These are phyloP conservation scores for Erpornis zantholeuca DNA, from an alignment of 2,113 vertebrate genomes.

Conservation along the genomic window DNA sequence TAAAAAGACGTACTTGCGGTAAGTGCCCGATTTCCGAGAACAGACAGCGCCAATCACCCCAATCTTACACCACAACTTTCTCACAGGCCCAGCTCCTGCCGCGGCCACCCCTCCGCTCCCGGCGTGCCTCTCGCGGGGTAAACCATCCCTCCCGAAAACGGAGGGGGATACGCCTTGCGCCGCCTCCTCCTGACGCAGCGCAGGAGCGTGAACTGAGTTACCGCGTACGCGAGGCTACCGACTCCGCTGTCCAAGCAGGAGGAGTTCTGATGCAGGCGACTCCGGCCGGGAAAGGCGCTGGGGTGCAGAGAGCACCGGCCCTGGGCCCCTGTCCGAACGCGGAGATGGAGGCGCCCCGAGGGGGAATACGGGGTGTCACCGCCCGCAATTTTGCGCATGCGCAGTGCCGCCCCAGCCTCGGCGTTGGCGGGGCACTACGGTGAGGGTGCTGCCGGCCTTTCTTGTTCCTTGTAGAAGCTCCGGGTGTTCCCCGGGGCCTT, in stretches of 20 bases:
- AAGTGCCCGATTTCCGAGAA: rapidly evolving
- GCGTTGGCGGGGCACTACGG: rapidly evolving
- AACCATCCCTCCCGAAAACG: not conserved
- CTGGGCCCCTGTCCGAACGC: rapidly evolving
- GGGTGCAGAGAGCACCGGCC: rapidly evolving
- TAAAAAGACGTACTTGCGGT: not conserved
- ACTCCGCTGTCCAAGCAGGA: rapidly evolving
- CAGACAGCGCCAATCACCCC: rapidly evolving
- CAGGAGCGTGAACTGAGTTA: too few species aligned
- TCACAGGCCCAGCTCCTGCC: rapidly evolving
- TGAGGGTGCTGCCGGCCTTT: rapidly evolving
- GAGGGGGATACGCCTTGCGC: rapidly evolving
- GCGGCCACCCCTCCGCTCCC: rapidly evolving
- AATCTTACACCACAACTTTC: rapidly evolving
- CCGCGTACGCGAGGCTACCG: not conserved
- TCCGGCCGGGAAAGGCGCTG: rapidly evolving
- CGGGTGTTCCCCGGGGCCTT: rapidly evolving
- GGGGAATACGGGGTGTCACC: rapidly evolving
- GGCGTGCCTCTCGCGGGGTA: too few species aligned
- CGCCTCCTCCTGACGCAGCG: not conserved
- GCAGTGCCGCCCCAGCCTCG: rapidly evolving
- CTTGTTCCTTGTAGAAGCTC: rapidly evolving
- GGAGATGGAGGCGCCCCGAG: not conserved
- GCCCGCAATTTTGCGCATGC: rapidly evolving
- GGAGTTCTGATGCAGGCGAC: not conserved